Conservation (phyloP, 2,113 vertebrate species). For the Tenrec ecaudatus region DNA sequence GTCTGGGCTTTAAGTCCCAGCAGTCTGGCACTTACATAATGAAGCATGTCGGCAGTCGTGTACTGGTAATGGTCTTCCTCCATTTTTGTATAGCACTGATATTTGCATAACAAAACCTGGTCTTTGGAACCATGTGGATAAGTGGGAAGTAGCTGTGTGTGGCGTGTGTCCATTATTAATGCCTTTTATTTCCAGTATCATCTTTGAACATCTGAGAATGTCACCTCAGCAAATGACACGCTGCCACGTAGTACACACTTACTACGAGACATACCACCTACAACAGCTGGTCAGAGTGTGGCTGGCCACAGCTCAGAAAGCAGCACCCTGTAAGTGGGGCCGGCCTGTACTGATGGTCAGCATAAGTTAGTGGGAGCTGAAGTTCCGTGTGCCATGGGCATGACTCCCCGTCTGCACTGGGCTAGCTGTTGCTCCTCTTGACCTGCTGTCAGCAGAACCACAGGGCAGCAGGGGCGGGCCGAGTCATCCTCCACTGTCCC, state of each 20-base stretch:
- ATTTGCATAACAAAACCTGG: no score
- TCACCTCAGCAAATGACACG: neutral
- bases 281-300: no score
- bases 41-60: no score
- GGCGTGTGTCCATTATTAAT: neutral
- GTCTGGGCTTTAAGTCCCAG: no score
- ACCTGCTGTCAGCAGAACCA: neutral
- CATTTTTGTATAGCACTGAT: no score
- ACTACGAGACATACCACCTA: neutral
- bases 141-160: neutral
- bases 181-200: neutral
- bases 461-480: neutral
- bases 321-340: no score
- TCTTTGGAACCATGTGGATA: no score
- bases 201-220: neutral
- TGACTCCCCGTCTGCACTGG: neutral
- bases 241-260: neutral
- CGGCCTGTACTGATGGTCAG: no score
- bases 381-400: constrained; percentile 4
- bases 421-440: neutral
- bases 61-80: no score
- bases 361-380: no score
- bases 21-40: no score
- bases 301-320: no score
- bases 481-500: neutral